Percentiles rank a stretch among this genome's conserved stretches.
Conservation (phyloP, 2,797 vertebrate genomes). For the Spinibarbus caldwelli region DNA sequence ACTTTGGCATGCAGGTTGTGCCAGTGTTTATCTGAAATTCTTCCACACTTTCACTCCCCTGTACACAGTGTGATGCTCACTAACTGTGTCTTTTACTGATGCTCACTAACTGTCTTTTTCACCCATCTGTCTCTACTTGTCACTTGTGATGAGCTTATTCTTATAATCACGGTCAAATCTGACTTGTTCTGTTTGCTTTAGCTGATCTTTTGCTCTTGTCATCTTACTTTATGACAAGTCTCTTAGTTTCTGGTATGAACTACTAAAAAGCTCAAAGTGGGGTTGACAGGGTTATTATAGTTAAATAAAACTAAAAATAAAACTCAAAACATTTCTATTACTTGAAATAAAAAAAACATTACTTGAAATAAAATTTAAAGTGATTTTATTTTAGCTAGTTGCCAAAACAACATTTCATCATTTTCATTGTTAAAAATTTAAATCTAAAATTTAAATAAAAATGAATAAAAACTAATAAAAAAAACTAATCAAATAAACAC, state of each 20-base stretch:
- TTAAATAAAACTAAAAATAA: neutral
- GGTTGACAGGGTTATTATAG: neutral
- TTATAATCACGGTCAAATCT: neutral
- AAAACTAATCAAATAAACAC: neutral
- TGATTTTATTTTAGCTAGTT: neutral
- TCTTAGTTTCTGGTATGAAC: neutral
- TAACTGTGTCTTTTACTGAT: constrained; percentile 19
- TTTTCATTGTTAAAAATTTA: neutral
- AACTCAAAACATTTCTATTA: neutral
- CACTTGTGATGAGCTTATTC: constrained; percentile 6
- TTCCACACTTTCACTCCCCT: constrained; percentile 48
- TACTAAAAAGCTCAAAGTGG: neutral
- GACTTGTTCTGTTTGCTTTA: constrained; percentile 1
- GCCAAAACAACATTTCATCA: neutral
- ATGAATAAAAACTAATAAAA: neutral
- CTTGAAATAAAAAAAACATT: neutral
- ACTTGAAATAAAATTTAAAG: too few species aligned
- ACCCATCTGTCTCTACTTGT: constrained; percentile 15
- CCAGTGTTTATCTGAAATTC: constrained; percentile 54
- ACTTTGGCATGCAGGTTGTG: constrained; percentile 58
- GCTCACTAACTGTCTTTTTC: neutral
- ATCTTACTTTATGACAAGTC: neutral
- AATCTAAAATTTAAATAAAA: neutral
- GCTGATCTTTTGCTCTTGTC: neutral
- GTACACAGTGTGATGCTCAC: constrained; percentile 12